Evolutionary conservation across 2,888 invertebrate genomes (phyloP).

Genomic region (Pemphredon lugubris): DNA sequence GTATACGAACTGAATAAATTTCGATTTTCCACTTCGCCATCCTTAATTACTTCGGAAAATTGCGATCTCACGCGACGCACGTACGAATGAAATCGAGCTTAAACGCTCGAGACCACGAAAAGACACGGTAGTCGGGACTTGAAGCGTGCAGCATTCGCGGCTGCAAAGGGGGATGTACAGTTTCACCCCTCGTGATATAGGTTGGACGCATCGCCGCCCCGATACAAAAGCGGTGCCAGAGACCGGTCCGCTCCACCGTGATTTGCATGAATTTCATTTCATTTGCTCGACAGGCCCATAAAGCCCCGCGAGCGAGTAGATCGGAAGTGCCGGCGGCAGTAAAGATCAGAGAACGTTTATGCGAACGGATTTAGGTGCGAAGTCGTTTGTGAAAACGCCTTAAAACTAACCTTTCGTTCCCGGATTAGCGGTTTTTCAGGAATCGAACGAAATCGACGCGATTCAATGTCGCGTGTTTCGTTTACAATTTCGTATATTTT

Average conservation of each 20-base stretch:
- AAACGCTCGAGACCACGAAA: conserved; percentile 43
- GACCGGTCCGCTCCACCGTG: conserved; percentile 49
- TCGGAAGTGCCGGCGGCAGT: conserved; percentile 35
- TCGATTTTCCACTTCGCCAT: too few relatives aligned
- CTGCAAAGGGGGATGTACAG: conserved; percentile 48
- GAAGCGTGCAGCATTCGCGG: too few relatives aligned
- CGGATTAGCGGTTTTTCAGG: conserved; percentile 32
- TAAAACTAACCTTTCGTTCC: neutral
- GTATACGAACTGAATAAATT: too few relatives aligned
- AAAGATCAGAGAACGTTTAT: conserved; percentile 49
- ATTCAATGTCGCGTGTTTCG: neutral
- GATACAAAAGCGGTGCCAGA: conserved; percentile 72
- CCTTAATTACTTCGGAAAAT: too few relatives aligned
- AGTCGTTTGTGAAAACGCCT: conserved; percentile 10
- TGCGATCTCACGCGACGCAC: too few relatives aligned
- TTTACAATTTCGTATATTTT: neutral
- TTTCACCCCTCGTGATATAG: conserved; percentile 64
- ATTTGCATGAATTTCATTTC: conserved; percentile 79
- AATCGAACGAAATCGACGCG: neutral
- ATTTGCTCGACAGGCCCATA: conserved; percentile 71
- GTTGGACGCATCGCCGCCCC: conserved; percentile 74
- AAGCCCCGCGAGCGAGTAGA: conserved; percentile 52
- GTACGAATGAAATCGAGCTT: conserved; percentile 14
- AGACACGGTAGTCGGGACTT: conserved; percentile 28
- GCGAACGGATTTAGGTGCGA: neutral